Evolutionary conservation across 30 jellyfish, hydroid and myxozoan species (phyloP), one percentile per base, ranked within the genome.

Genomic region (Aurelia aurita complex sp. Pacific): DNA sequence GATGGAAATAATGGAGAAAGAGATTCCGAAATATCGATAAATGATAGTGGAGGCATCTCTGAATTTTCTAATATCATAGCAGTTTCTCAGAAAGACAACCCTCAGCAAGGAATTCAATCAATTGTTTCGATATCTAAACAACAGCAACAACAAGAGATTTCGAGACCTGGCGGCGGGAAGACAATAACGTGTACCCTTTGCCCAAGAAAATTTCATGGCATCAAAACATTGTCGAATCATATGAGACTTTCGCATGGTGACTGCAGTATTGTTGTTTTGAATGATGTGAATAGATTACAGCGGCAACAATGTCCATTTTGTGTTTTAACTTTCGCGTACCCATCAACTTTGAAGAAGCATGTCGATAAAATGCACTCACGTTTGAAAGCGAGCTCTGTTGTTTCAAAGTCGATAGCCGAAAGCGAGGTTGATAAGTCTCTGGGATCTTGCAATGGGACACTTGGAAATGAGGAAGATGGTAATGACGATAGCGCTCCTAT

Each of bases 221-320:
- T 66, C 23, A 80, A 80, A 59, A 80, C 77, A 13, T 43, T 80
- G 17, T 59, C 73, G 53, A 80, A 80, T 60, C 89, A 80, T 43
- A 51, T 80, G 74, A 67, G 13, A 43, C 29, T 80, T 16, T 17
- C 81, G 11, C 89, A 80, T 53, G 50, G 66, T 2, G 89, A 80
- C 17, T 43, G 53, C 53, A 80, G 74, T n/a, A 72, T 71, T 64
- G 19, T 66, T 6, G 13, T 80, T 33, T 10, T 80, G 18, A 57
- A 51, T 80, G 74, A 57, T 52, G 11, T n/a, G 15, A 2, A 51
- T 0, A 63, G n/a, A 18, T 6, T 53, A 43, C 53, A 7, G 17
- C 33, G 81, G 0, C 11, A 16, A 33, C 67, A 80, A 65, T 80
- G 89, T 38, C 38, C 14, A 19, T 13, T 11, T 53, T 80, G 89